Base-by-base conservation (phyloP, 1,140 invertebrate genomes). In the Cyrtorhinus lividipennis region DNA sequence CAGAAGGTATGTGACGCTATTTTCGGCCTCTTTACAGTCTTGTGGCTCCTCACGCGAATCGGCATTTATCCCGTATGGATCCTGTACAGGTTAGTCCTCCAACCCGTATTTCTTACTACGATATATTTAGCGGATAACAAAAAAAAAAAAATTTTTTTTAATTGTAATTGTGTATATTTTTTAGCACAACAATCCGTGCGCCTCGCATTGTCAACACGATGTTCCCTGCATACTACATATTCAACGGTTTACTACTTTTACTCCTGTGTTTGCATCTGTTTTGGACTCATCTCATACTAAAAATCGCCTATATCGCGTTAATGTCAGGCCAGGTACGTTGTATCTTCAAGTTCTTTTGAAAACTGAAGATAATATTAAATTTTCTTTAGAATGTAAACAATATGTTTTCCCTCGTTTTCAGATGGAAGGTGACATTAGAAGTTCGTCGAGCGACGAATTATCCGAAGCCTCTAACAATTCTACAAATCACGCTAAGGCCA, bases 151-250 rank as follows among this genome's bases (percentile, higher is more conserved):
- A n/a, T n/a, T n/a, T n/a, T n/a, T n/a, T n/a, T n/a, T n/a, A n/a
- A n/a, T n/a, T n/a, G n/a, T n/a, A n/a, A n/a, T n/a, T n/a, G n/a
- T n/a, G n/a, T n/a, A n/a, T n/a, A 61, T 73, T 72, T 78, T n/a
- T 71, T 75, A 92, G 88, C 70, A 92, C 91, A 15, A 81, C 85
- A 26, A 84, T 95, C 72, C 82, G 90, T 65, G 90, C 92, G 38
- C 86, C 89, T 44, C 82, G 82, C 73, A 81, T 94, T 68, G 76
- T 92, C 58, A 68, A 69, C 53, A 86, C 90, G 56, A 88, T 92
- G 84, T 95, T 95, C 74, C 87, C 92, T 57, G 92, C 92, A 8
- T 96, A 96, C 77, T 96, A 95, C 72, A 90, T 98, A 68, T 97
- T 98, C 76, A 97, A 98, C 75, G 78, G 82, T 62, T 76, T 98